These are phyloP conservation scores for Heptranchias perlo DNA, from an alignment of 2,113 vertebrate species.

Conservation along the genomic window DNA sequence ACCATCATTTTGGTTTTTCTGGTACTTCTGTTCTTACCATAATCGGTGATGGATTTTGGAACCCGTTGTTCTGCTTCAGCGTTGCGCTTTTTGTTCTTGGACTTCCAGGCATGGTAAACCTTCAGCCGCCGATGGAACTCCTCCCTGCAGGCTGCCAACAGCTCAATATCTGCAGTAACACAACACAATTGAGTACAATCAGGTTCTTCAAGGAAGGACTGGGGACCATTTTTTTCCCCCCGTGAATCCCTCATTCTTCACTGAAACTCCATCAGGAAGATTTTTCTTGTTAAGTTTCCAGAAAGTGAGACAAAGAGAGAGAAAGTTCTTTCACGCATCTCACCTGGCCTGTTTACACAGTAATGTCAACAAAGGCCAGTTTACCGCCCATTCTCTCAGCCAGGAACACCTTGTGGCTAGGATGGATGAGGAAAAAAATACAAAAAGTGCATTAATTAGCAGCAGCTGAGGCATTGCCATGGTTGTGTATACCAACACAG, in stretches of 20 bases:
- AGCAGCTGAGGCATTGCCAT: neutral
- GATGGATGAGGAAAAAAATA: neutral
- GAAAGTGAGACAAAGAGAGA: neutral
- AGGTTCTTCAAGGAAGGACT: neutral
- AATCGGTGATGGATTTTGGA: conserved; percentile 86
- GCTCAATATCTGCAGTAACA: conserved; percentile 76
- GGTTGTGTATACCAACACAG: neutral
- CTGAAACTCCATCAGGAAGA: neutral
- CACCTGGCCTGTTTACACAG: neutral
- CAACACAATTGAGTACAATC: neutral
- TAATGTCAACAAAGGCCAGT: neutral
- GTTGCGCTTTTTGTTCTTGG: conserved; percentile 95
- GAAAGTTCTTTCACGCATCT: too few relatives aligned
- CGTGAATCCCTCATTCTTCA: neutral
- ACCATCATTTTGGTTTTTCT: too few relatives aligned
- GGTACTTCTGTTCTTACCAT: conserved; percentile 65
- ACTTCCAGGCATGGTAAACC: conserved; percentile 97
- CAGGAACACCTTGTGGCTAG: neutral
- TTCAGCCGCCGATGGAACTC: conserved; percentile 95
- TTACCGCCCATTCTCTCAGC: neutral
- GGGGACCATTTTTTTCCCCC: too few relatives aligned
- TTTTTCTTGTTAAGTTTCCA: neutral
- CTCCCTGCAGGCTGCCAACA: conserved; percentile 90
- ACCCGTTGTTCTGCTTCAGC: conserved; percentile 78
- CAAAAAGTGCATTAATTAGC: neutral